phyloP scores from a whole-genome alignment of 1,140 invertebrate species.

The Planococcus citri region DNA sequence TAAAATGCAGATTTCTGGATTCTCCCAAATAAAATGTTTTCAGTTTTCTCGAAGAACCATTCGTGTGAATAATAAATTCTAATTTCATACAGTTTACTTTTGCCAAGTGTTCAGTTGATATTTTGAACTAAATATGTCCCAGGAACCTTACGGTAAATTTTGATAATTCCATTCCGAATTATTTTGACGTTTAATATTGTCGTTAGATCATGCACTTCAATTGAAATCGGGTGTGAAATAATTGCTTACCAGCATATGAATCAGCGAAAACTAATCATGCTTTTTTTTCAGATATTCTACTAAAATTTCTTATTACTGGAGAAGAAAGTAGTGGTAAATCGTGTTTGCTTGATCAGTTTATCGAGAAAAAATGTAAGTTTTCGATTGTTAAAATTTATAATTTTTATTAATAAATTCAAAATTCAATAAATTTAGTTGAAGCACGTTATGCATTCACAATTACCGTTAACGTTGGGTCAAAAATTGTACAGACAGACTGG shows the following conservation, averaged over 20 bases:
- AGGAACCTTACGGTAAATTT: conserved; percentile 25
- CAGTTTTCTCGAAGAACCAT: too few relatives aligned
- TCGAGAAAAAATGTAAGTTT: conserved; percentile 74
- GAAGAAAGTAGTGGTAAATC: conserved; percentile 77
- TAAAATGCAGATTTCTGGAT: too few relatives aligned
- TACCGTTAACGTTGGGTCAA: conserved; percentile 54
- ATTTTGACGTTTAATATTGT: too few relatives aligned
- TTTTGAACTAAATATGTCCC: too few relatives aligned
- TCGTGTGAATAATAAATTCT: too few relatives aligned
- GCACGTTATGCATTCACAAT: not conserved
- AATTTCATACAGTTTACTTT: too few relatives aligned
- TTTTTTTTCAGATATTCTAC: conserved; percentile 54
- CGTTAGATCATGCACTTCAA: too few relatives aligned
- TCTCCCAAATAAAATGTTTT: too few relatives aligned
- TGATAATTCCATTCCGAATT: not conserved
- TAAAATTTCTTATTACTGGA: conserved; percentile 74
- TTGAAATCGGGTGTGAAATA: too few relatives aligned
- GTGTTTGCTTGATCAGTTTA: conserved; percentile 78
- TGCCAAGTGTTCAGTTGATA: too few relatives aligned
- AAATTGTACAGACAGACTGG: conserved; percentile 79
- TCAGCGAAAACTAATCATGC: too few relatives aligned
- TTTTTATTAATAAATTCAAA: not conserved
- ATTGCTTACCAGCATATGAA: too few relatives aligned
- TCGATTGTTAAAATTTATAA: not conserved
- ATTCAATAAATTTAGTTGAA: not conserved